Base-by-base conservation (phyloP, 2,888 invertebrate genomes). In the Aleiodes alternator region DNA sequence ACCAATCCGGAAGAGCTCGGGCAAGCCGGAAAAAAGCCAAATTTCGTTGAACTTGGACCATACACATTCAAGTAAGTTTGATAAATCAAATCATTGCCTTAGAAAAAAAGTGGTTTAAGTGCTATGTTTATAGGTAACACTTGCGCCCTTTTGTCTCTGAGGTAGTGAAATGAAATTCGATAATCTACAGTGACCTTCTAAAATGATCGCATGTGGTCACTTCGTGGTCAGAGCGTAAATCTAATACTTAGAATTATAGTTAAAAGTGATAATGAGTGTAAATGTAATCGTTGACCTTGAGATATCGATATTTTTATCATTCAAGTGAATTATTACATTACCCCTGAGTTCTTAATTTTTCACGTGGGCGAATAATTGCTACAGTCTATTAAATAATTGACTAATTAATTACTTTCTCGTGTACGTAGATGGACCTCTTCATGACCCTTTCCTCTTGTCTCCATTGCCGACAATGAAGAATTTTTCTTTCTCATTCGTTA, bases 1-100 rank as follows among this genome's bases (percentile, higher is more conserved):
- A 95, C 95, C 4, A 96, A 96, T 88, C 92, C 95, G 0, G 91
- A 94, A 12, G 92, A 93, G 69, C 70, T 89, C 1, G 78, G 64
- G 11, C 92, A 93, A 50, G 91, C 92, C 3, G 92, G 92, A 23
- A 90, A 90, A 72, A 93, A 93, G 80, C 93, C 93, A 0, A 90
- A 89, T 59, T 89, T 94, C 43, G 85, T 82, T 3, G 84, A 90
- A 80, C 57, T 88, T 38, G 91, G 91, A 6, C 91, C 90, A 0
- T 91, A 90, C 76, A 87, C 85, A 34, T 91, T 90, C 75, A 84
- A 85, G 91, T 91, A 80, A 84, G 85, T 81, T 53, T 57, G 11
- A 43, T 55, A 31, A 6, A 59, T 43, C 29, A 57, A 69, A 23
- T 23, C 23, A 23, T 23, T 23, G 23, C 2, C 23, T 23, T 23